These are phyloP conservation scores for Drosophila testacea DNA, from an alignment of 2,888 invertebrate species.

Conservation along the genomic window DNA sequence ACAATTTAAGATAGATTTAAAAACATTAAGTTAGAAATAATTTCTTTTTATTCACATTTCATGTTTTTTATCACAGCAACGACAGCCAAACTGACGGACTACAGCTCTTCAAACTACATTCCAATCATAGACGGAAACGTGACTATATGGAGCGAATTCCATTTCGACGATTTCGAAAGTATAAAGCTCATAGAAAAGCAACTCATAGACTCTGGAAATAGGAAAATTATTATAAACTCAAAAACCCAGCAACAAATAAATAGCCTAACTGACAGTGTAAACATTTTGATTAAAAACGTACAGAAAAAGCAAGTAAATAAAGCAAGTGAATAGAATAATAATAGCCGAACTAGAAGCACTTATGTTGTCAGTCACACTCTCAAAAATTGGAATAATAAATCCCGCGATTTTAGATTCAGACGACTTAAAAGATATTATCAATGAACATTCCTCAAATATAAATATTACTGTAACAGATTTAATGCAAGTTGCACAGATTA, in stretches of 20 bases:
- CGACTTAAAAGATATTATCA: not conserved
- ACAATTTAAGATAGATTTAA: too few relatives aligned
- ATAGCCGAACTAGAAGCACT: not conserved
- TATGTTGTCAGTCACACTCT: not conserved
- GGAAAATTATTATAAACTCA: not conserved
- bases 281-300: too few relatives aligned
- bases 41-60: not conserved
- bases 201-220: not conserved
- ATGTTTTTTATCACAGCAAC: not conserved
- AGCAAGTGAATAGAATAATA: not conserved
- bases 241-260: not conserved
- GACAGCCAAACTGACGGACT: constrained; percentile 13
- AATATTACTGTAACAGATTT: not conserved
- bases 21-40: too few relatives aligned
- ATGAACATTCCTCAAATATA: not conserved
- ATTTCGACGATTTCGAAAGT: not conserved
- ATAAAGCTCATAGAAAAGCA: not conserved
- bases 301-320: not conserved
- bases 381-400: not conserved
- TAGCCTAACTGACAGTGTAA: too few relatives aligned
- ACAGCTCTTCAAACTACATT: constrained; percentile 19
- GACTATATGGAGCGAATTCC: constrained; percentile 19
- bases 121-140: constrained; percentile 24
- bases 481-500: not conserved
- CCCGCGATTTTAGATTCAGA: not conserved